These are phyloP conservation scores for Drosophila bipectinata DNA, from an alignment of 1,140 invertebrate species.

Conservation along the genomic window DNA sequence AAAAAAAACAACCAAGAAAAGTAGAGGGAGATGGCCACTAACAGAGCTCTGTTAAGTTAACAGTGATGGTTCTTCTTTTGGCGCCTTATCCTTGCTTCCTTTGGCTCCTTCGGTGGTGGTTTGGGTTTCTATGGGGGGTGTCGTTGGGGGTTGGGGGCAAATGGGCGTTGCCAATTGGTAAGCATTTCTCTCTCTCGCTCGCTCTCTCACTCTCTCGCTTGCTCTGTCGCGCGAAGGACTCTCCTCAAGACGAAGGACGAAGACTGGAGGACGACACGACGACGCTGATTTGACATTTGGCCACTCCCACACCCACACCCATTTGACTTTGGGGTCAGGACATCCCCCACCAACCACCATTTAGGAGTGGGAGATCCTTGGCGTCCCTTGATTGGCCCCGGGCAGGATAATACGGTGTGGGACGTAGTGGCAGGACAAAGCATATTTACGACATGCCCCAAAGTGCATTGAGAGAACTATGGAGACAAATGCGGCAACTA, in stretches of 20 bases:
- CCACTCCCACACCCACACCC: constrained; percentile 57
- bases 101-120: constrained; percentile 17
- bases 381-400: constrained; percentile 39
- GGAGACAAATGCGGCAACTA: constrained; percentile 16
- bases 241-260: constrained; percentile 38
- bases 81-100: constrained; percentile 24
- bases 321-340: constrained; percentile 72
- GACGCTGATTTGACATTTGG: constrained; percentile 62
- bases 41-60: constrained; percentile 48
- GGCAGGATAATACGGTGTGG: background rate
- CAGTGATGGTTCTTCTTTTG: constrained; percentile 17
- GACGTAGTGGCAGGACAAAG: background rate
- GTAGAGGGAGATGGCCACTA: background rate
- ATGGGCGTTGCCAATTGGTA: constrained; percentile 64
- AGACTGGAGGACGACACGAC: constrained; percentile 19
- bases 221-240: constrained; percentile 8
- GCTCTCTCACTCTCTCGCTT: constrained; percentile 4
- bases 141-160: constrained; percentile 25
- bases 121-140: constrained; percentile 6
- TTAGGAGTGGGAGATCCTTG: background rate
- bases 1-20: constrained; percentile 19
- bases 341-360: constrained; percentile 1
- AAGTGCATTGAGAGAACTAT: constrained; percentile 29
- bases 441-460: constrained; percentile 40
- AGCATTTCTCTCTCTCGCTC: constrained; percentile 49